These are phyloP conservation scores for Nylanderia fulva DNA, from an alignment of 1,140 invertebrate genomes.

Conservation along the genomic window DNA sequence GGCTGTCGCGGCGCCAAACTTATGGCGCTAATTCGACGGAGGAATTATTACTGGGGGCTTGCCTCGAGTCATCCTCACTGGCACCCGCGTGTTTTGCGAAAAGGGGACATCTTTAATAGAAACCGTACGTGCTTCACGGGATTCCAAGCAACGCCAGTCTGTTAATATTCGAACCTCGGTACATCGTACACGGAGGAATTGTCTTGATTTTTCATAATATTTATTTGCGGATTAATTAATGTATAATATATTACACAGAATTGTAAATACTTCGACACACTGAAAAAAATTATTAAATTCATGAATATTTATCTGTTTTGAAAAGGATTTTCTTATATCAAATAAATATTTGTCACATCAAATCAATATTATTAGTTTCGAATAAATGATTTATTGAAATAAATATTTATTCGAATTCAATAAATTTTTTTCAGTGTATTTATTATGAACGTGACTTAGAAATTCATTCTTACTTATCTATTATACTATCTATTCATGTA, in stretches of 20 bases:
- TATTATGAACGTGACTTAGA: not conserved
- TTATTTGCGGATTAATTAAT: not conserved
- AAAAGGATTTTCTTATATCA: too few relatives aligned
- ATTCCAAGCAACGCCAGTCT: conserved; percentile 47
- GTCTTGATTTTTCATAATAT: not conserved
- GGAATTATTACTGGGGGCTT: conserved; percentile 81
- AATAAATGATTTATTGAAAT: too few relatives aligned
- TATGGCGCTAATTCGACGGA: conserved; percentile 84
- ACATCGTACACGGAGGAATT: not conserved
- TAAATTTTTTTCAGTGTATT: too few relatives aligned
- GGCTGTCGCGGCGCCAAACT: conserved; percentile 82
- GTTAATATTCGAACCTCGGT: conserved; percentile 47
- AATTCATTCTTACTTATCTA: not conserved
- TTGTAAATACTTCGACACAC: too few relatives aligned
- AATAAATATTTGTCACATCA: too few relatives aligned
- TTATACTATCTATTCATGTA: not conserved
- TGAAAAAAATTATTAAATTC: too few relatives aligned
- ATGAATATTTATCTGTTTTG: too few relatives aligned
- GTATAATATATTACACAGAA: not conserved
- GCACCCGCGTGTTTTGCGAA: conserved; percentile 69
- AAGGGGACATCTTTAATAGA: conserved; percentile 71
- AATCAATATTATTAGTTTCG: too few relatives aligned
- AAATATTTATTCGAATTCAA: too few relatives aligned
- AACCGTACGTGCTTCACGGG: conserved; percentile 69
- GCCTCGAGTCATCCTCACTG: conserved; percentile 64